Evolutionary conservation across 2,888 invertebrate genomes (phyloP), one percentile per base, ranked within the genome.

Genomic region (Apamea crenata): DNA sequence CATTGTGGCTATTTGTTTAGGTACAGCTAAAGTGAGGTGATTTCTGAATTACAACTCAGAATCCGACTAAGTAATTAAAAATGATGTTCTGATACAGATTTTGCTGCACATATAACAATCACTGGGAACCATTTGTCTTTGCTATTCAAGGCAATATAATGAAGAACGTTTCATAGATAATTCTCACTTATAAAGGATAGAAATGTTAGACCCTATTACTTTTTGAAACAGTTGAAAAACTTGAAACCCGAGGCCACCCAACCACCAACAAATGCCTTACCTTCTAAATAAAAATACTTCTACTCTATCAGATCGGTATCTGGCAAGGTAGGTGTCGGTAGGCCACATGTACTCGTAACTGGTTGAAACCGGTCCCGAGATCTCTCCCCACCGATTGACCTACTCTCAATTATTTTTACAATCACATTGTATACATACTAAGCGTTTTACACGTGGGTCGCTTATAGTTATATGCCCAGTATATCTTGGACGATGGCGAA

Each of bases 361-460:
- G 77, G 77, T 65, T 66, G 59, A 44, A 87, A 90, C 89, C 89
- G 89, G 89, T 89, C 85, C 80, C 50, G 72, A 78, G 85, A 82
- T 85, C 87, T 89, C 90, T 84, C 88, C 80, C 79, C 81, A 78
- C 59, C 80, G 77, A 80, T 53, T 87, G 89, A 88, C 89, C 89
- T 87, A 90, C 89, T 88, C 85, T 83, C 81, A 78, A 88, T 87
- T 80, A 84, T 81, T 85, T 85, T 87, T 87, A 89, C 89, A 90
- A 86, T 83, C 90, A 87, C 87, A 87, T 81, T 81, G 85, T 87
- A 76, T 81, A 87, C 84, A 67, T 47, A 80, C 73, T 80, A 77
- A 80, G 68, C 40, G 74, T 80, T 77, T 75, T 74, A 86, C 68
- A 84, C 71, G 76, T 86, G 83, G 79, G 71, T 47, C 69, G 61